phyloP scores from a whole-genome alignment of 2,888 invertebrate species.

The Coremacera marginata region DNA sequence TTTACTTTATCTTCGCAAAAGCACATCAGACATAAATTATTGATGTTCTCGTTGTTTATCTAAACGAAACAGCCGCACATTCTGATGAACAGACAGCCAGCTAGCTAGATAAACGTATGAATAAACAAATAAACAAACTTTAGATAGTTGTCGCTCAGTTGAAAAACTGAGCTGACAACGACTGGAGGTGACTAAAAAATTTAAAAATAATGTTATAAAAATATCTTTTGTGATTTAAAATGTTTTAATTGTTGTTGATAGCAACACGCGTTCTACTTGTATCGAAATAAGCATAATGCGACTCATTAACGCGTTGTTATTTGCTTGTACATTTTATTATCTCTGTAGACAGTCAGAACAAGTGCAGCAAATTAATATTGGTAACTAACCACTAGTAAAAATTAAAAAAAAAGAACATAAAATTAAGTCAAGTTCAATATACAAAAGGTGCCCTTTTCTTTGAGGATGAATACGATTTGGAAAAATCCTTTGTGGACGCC shows the following conservation, averaged over 20 bases:
- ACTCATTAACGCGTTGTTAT: not conserved
- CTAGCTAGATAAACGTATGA: not conserved
- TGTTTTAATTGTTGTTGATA: not conserved
- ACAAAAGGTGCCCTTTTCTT: conserved; percentile 71
- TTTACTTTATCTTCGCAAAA: too few species aligned
- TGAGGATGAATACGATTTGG: conserved; percentile 70
- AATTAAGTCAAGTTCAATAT: not conserved
- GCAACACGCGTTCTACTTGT: not conserved
- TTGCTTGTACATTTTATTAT: not conserved
- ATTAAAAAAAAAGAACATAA: too few species aligned
- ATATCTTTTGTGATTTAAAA: not conserved
- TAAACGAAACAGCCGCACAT: too few species aligned
- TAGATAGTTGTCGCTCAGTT: not conserved
- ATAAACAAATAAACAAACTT: not conserved
- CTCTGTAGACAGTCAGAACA: conserved; percentile 29
- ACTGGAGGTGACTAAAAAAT: not conserved
- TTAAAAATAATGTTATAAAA: not conserved
- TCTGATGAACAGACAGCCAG: not conserved
- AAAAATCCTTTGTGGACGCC: conserved; percentile 73
- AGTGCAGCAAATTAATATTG: conserved; percentile 59
- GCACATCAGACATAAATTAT: too few species aligned
- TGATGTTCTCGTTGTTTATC: too few species aligned
- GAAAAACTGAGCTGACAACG: not conserved
- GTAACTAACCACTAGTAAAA: conserved; percentile 44
- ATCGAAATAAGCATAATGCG: not conserved